phyloP scores from a whole-genome alignment of 2,888 invertebrate species.

The Ernsta delagoae region DNA sequence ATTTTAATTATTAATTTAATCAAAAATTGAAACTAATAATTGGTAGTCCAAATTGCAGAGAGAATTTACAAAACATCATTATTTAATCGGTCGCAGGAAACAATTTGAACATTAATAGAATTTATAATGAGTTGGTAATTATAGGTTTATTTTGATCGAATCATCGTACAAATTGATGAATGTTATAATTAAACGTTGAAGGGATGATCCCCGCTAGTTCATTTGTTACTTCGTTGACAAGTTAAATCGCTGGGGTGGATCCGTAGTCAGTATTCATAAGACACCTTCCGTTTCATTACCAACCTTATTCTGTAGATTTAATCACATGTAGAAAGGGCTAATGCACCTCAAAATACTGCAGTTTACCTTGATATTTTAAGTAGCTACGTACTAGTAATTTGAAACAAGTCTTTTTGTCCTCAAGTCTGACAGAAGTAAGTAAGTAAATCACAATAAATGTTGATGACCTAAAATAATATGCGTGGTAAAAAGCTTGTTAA shows the following conservation, averaged over 20 bases:
- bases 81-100: slow-evolving; percentile 23
- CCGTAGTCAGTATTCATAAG: slow-evolving; percentile 78
- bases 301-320: slow-evolving; percentile 56
- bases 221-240: slow-evolving; percentile 75
- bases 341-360: too few species aligned
- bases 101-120: slow-evolving; percentile 29
- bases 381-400: too few species aligned
- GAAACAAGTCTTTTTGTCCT: too few species aligned
- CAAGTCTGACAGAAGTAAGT: too few species aligned
- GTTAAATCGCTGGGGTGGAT: slow-evolving; percentile 68
- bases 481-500: too few species aligned
- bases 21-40: slow-evolving; percentile 12
- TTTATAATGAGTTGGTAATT: slow-evolving; percentile 37
- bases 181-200: slow-evolving; percentile 65
- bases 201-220: slow-evolving; percentile 63
- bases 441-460: too few species aligned
- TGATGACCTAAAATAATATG: too few species aligned
- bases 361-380: too few species aligned
- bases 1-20: neutral
- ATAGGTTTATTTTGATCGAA: slow-evolving; percentile 34
- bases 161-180: slow-evolving; percentile 45
- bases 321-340: slow-evolving; percentile 33
- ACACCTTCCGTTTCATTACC: slow-evolving; percentile 70
- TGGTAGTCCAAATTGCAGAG: neutral
- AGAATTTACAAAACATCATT: slow-evolving; percentile 18